Evolutionary conservation across 2,113 vertebrate genomes (phyloP).

Genomic region (Barbus barbus): DNA sequence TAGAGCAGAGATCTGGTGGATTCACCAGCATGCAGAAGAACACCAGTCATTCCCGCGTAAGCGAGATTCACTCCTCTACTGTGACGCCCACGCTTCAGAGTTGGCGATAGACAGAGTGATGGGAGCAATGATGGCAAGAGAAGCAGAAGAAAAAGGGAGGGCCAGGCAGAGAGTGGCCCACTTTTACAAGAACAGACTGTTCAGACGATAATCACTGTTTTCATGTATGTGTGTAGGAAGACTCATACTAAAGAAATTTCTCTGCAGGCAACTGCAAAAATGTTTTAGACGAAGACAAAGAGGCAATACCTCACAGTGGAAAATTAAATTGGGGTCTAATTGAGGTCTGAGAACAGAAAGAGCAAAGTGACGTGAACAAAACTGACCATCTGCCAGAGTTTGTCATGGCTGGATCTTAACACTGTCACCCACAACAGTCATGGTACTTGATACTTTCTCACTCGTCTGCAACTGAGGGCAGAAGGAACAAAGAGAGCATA

Average conservation of each 20-base stretch:
- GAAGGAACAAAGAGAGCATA: constrained; percentile 31
- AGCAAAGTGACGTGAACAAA: constrained; percentile 23
- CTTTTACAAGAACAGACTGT: constrained; percentile 66
- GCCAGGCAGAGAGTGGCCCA: constrained; percentile 57
- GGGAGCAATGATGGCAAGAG: constrained; percentile 19
- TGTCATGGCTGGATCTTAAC: constrained; percentile 42
- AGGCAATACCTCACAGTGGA: neutral
- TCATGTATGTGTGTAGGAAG: constrained; percentile 18
- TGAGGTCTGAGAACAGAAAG: constrained; percentile 41
- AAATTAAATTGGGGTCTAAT: neutral
- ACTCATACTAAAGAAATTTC: neutral
- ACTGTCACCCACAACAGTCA: constrained; percentile 37
- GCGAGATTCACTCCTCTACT: constrained; percentile 32
- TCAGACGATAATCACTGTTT: constrained; percentile 40
- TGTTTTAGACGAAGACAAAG: neutral
- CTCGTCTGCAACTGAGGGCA: constrained; percentile 36
- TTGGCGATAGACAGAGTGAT: constrained; percentile 17
- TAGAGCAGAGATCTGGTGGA: constrained; percentile 8
- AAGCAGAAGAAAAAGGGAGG: constrained; percentile 20
- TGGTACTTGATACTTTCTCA: constrained; percentile 35
- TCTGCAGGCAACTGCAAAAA: neutral
- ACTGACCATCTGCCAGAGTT: constrained; percentile 49
- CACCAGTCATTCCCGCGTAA: constrained; percentile 20
- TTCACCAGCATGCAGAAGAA: constrained; percentile 1
- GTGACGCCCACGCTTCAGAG: constrained; percentile 15